These are phyloP conservation scores for Pipistrellus kuhlii DNA, from an alignment of 2,797 vertebrate species.

Conservation along the genomic window DNA sequence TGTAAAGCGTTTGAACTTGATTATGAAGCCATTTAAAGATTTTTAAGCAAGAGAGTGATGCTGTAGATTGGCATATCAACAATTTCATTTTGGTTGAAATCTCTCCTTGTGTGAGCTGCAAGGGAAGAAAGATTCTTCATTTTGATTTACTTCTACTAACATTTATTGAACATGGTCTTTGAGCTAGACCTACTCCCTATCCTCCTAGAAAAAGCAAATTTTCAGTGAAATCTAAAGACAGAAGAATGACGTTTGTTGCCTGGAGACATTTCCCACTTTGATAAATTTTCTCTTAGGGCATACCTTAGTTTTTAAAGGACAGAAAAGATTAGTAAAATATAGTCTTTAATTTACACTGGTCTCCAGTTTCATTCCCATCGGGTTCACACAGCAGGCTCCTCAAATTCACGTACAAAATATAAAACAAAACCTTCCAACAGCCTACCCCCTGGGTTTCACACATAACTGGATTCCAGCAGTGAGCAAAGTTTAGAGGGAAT, in stretches of 20 bases:
- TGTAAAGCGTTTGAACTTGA: background rate
- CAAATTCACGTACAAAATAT: background rate
- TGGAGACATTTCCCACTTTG: constrained; percentile 44
- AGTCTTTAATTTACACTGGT: background rate
- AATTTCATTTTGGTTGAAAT: constrained; percentile 13
- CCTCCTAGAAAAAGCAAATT: constrained; percentile 33
- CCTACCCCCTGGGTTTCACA: background rate
- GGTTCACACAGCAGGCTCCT: background rate
- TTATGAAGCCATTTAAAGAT: background rate
- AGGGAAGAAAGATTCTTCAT: constrained; percentile 7
- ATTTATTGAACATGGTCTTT: constrained; percentile 40
- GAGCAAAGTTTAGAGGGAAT: background rate
- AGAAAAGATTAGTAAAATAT: background rate
- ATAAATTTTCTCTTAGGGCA: background rate
- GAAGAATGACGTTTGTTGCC: constrained; percentile 5
- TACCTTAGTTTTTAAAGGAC: background rate
- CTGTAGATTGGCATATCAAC: background rate
- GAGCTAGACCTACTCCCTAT: background rate
- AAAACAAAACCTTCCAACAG: background rate
- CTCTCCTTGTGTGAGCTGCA: background rate
- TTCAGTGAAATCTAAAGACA: constrained; percentile 39
- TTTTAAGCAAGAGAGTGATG: background rate
- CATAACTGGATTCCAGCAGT: background rate
- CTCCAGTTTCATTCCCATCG: background rate
- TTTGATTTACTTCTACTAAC: constrained; percentile 48